Percentiles rank a stretch among this genome's conserved stretches.
phyloP scores from a whole-genome alignment of 2,888 invertebrate genomes.

The Polietes domitor region DNA sequence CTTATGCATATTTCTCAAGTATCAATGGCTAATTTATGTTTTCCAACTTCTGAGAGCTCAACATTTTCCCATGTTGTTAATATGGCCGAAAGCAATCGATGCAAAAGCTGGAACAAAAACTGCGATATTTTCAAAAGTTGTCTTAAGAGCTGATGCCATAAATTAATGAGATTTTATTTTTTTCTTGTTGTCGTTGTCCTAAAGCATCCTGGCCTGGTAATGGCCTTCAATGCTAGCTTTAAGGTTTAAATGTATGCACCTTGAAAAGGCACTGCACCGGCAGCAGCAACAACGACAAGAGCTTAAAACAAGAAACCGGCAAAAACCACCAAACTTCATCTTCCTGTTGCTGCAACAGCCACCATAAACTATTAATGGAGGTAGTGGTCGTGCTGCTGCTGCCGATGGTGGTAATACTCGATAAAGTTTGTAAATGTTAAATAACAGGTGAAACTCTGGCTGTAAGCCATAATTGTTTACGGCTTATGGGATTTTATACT shows the following conservation, averaged over 20 bases:
- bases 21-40: no score
- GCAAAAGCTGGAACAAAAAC: no score
- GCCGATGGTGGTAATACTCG: slow-evolving; percentile 81
- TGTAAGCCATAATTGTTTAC: not conserved
- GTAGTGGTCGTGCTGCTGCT: no score
- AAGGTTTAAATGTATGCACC: not conserved
- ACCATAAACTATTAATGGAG: slow-evolving; percentile 23
- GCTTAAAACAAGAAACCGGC: not conserved
- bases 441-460: not conserved
- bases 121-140: not conserved
- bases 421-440: not conserved
- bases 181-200: not conserved
- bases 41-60: no score
- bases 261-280: no score
- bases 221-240: slow-evolving; percentile 22
- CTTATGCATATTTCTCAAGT: no score
- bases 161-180: slow-evolving; percentile 2
- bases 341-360: slow-evolving; percentile 12
- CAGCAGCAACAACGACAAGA: not conserved
- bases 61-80: not conserved
- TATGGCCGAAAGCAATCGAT: no score
- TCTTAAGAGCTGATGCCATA: not conserved
- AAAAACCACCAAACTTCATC: not conserved
- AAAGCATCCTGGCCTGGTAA: slow-evolving; percentile 15
- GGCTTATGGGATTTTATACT: no score